Base-by-base conservation (phyloP, 2,888 invertebrate genomes). In the Morpho achilles region DNA sequence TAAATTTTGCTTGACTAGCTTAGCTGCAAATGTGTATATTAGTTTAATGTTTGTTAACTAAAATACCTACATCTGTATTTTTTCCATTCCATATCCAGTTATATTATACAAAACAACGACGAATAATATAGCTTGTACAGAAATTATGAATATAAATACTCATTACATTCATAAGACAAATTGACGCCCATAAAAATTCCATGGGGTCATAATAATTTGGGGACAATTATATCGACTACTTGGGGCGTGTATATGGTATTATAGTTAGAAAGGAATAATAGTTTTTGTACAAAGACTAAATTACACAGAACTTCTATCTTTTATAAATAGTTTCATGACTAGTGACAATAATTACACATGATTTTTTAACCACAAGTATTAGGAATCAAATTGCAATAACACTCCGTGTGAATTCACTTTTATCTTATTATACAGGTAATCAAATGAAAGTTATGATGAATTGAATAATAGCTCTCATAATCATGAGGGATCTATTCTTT, bases 361-460 rank as follows among this genome's bases (percentile, higher is more conserved):
- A 5, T 8, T 40, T 57, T 51, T 53, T 32, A 54, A 10, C 16
- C 1, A 40, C 32, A 58, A 59, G 51, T 45, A 48, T 32, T 32
- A 59, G 39, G 42, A 39, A 40, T 51, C 9, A 53, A 48, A 56
- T 16, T 39, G 39, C 48, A 50, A 48, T 53, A 58, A 49, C 46
- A 40, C 52, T 58, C 59, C 72, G 73, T 77, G 76, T 72, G 77
- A 77, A 72, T 69, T 67, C 63, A 63, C 46, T 61, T 60, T 67
- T 66, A 66, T 66, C 53, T 66, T 68, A 71, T 71, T 71, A 74
- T 70, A 72, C 74, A 43, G 22, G 44, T 49, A 69, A 62, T 62
- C 72, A 80, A 79, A 84, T 78, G 87, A 87, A 87, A 87, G 84
- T 81, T 67, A 65, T 67, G 66, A 73, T 76, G 75, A 80, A 78